A percentile compares a stretch with the other conserved stretches of the same genome.
Conservation (phyloP, 1,140 invertebrate genomes). For the Anadara kagoshimensis region DNA sequence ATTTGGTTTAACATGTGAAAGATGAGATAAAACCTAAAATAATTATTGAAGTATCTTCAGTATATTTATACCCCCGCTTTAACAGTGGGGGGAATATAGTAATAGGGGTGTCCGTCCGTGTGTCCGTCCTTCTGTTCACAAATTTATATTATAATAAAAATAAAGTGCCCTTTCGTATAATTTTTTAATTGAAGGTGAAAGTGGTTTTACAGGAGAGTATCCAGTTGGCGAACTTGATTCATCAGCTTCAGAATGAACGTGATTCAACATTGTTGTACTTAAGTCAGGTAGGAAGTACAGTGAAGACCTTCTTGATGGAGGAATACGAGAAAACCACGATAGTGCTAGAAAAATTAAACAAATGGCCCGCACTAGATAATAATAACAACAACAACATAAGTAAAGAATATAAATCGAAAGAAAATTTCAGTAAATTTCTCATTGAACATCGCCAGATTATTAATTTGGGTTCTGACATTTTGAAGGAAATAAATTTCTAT, state of each 20-base stretch:
- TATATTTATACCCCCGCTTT: too few species aligned
- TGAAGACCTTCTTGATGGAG: constrained; percentile 51
- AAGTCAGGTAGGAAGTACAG: constrained; percentile 48
- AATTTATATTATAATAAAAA: too few species aligned
- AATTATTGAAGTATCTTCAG: too few species aligned
- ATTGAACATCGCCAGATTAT: constrained; percentile 26
- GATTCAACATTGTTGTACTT: constrained; percentile 61
- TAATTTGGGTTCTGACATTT: constrained; percentile 20
- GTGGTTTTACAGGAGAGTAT: constrained; percentile 31
- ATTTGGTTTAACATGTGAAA: too few species aligned
- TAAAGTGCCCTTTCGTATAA: too few species aligned
- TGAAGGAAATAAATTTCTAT: constrained; percentile 38
- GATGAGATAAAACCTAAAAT: too few species aligned
- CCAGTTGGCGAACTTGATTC: constrained; percentile 55
- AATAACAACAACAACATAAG: constrained; percentile 28
- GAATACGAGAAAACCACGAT: constrained; percentile 53
- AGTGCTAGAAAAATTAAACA: constrained; percentile 43
- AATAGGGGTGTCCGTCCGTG: too few species aligned
- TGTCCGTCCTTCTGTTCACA: too few species aligned
- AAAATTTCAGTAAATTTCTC: constrained; percentile 21
- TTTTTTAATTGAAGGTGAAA: too few species aligned
- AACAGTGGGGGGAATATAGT: too few species aligned
- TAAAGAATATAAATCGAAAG: constrained; percentile 29
- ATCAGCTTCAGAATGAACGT: constrained; percentile 61
- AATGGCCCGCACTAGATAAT: constrained; percentile 48